Percentiles rank a stretch among this genome's conserved stretches.
Evolutionary conservation across 2,797 vertebrate species (phyloP).

Genomic region (Pogonophryne albipinna): DNA sequence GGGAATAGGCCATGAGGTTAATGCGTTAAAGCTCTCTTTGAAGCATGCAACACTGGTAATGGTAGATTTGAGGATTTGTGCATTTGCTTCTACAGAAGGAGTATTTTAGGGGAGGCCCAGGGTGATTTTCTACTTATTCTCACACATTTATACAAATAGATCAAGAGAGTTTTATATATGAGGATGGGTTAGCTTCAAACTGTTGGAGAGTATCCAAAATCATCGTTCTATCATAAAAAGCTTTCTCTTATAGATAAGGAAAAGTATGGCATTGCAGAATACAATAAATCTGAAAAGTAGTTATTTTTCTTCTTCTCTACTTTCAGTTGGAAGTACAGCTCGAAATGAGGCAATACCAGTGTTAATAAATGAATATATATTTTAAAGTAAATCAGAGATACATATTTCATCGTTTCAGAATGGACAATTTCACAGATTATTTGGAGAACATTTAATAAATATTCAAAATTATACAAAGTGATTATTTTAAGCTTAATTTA

Average conservation of each 20-base stretch:
- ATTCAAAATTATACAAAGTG: neutral
- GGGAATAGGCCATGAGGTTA: constrained; percentile 20
- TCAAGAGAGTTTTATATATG: constrained; percentile 53
- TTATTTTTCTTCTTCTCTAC: neutral
- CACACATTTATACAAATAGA: constrained; percentile 28
- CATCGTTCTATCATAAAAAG: neutral
- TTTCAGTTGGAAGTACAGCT: no score
- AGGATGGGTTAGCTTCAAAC: constrained; percentile 39
- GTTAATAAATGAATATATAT: neutral
- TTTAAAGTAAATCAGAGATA: neutral
- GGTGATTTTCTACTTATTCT: constrained; percentile 38
- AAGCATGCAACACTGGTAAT: constrained; percentile 36
- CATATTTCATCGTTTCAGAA: constrained; percentile 3
- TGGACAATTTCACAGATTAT: neutral
- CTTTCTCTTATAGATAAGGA: neutral
- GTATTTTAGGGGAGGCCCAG: constrained; percentile 28
- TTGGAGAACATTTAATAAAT: neutral
- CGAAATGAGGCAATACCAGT: no score
- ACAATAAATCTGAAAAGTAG: neutral
- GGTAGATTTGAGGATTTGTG: constrained; percentile 33
- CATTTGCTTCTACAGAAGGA: constrained; percentile 24
- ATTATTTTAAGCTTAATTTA: neutral
- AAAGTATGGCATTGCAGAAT: neutral
- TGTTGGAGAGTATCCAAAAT: constrained; percentile 20
- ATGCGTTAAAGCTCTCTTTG: constrained; percentile 55